Conservation (phyloP, 2,113 vertebrate species). For the Gasterosteus nipponicus region DNA sequence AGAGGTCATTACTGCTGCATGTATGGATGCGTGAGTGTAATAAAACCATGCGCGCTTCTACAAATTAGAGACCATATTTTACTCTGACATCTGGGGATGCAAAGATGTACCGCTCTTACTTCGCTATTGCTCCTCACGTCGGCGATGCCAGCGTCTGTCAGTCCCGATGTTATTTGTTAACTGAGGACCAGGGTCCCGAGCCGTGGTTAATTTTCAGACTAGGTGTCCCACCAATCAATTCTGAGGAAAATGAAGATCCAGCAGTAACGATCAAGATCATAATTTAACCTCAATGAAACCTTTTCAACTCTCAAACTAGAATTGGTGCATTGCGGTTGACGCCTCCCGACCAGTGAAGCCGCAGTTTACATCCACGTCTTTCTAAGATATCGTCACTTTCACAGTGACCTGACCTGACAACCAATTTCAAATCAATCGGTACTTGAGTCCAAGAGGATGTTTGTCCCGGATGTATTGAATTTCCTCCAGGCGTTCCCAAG, state of each 20-base stretch:
- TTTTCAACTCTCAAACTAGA: not conserved
- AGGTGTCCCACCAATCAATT: conserved; percentile 72
- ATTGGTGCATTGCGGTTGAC: not conserved
- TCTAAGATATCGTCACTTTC: not conserved
- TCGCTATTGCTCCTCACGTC: conserved; percentile 78
- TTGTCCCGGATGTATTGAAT: not conserved
- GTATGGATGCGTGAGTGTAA: not conserved
- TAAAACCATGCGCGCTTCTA: not conserved
- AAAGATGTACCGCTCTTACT: conserved; percentile 65
- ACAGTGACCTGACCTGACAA: not conserved
- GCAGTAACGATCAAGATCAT: conserved; percentile 8
- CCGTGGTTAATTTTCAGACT: conserved; percentile 79
- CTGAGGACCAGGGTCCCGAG: conserved; percentile 77
- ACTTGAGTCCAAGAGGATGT: not conserved
- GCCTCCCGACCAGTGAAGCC: not conserved
- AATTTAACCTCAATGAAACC: not conserved
- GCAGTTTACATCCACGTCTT: not conserved
- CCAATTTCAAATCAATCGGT: not conserved
- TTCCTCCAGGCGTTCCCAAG: not conserved
- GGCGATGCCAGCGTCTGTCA: conserved; percentile 76
- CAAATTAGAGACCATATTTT: not conserved
- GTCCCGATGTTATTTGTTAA: conserved; percentile 63
- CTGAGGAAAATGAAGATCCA: conserved; percentile 40
- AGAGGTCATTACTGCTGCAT: conserved; percentile 29
- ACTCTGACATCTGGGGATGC: not conserved